A percentile compares a stretch with the other conserved stretches of the same genome.
Conservation (phyloP, 2,888 invertebrate species). For the Melangyna quadrimaculata region DNA sequence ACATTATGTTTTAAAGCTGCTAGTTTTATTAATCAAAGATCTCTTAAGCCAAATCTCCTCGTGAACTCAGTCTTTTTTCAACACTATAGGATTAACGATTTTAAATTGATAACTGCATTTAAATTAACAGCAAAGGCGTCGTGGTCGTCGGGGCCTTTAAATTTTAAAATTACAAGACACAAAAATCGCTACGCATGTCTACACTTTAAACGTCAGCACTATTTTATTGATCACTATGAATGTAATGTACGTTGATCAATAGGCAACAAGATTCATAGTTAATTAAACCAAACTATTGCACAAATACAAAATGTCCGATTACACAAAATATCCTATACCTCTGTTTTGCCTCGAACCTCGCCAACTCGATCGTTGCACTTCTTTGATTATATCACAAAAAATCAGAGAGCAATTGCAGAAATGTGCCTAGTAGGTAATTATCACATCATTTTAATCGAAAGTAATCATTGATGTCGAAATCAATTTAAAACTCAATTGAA, state of each 20-base stretch:
- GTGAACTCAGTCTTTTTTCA: not conserved
- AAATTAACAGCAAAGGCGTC: conserved; percentile 14
- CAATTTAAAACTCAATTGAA: conserved; percentile 67
- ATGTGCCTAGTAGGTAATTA: conserved; percentile 38
- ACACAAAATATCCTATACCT: conserved; percentile 1
- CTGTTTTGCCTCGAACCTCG: not conserved
- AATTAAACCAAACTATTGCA: conserved; percentile 25
- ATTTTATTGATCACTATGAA: conserved; percentile 5
- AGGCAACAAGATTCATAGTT: conserved; percentile 2
- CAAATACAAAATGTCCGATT: conserved; percentile 9
- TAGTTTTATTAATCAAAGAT: not conserved
- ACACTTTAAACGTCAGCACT: not conserved
- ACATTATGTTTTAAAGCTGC: not conserved
- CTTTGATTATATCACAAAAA: conserved; percentile 19
- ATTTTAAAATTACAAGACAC: not conserved
- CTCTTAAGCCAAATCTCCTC: not conserved
- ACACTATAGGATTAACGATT: conserved; percentile 14
- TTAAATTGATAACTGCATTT: conserved; percentile 22
- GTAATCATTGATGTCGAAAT: conserved; percentile 63
- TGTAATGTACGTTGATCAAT: not conserved
- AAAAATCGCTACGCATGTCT: not conserved
- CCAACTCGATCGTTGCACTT: conserved; percentile 25
- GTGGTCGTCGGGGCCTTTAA: not conserved
- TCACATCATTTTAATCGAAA: conserved; percentile 62
- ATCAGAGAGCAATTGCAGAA: not conserved